Conservation (phyloP, 2,888 invertebrate species). For the Balanococcus diminutus region DNA sequence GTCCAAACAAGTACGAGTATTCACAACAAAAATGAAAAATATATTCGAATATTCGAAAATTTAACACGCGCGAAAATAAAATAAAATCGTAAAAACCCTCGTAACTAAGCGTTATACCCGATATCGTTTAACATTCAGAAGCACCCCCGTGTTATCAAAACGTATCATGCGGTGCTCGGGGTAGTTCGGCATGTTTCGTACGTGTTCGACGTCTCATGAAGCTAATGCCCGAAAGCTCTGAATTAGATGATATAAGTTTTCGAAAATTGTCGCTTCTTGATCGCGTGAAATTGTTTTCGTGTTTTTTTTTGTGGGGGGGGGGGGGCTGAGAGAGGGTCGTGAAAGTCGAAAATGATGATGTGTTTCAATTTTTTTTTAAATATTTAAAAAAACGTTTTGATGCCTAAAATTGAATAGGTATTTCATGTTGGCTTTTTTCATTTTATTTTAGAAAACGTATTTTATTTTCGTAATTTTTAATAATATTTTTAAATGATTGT, state of each 20-base stretch:
- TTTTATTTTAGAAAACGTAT: no score
- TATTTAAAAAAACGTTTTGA: no score
- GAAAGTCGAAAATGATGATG: no score
- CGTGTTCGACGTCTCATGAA: not conserved
- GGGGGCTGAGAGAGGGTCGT: no score
- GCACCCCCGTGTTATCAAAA: constrained; percentile 26
- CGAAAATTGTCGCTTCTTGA: no score
- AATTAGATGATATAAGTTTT: not conserved
- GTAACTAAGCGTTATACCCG: constrained; percentile 21
- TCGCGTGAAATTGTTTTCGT: no score
- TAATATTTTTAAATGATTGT: no score
- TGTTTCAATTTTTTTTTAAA: no score
- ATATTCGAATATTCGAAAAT: not conserved
- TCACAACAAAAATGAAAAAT: not conserved
- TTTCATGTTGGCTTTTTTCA: no score
- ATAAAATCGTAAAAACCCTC: constrained; percentile 5
- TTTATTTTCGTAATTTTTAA: no score
- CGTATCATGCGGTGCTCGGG: not conserved
- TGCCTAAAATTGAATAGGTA: no score
- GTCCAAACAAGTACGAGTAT: not conserved
- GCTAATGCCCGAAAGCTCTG: not conserved
- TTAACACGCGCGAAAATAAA: constrained; percentile 4
- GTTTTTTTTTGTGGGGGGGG: no score
- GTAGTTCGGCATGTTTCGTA: not conserved
- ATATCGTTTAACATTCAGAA: constrained; percentile 37